Conservation (phyloP, 2,113 vertebrate species). For the Orthochromis indermauri region DNA sequence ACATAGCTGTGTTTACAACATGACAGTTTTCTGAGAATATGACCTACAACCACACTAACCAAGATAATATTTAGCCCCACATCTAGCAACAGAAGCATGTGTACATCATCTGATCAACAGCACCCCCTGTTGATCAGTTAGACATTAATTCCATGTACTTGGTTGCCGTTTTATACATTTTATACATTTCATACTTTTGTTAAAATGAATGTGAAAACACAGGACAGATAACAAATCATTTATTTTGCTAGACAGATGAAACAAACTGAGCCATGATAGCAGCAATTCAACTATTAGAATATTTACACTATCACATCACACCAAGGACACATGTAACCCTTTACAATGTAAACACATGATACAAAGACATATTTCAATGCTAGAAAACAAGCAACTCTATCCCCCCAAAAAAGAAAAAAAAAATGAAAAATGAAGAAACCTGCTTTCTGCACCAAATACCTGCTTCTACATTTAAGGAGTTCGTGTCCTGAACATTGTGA, state of each 20-base stretch:
- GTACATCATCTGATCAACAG: neutral
- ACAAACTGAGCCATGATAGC: conserved; percentile 71
- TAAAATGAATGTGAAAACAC: neutral
- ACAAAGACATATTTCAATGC: conserved; percentile 55
- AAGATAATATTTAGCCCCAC: neutral
- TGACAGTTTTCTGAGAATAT: neutral
- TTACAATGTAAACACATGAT: conserved; percentile 76
- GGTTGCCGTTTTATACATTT: neutral
- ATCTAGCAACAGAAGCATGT: neutral
- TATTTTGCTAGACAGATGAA: conserved; percentile 71
- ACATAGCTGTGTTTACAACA: neutral
- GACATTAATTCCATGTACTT: neutral
- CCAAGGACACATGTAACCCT: conserved; percentile 64
- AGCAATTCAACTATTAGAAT: conserved; percentile 73
- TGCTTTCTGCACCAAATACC: conserved; percentile 23
- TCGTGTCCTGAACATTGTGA: conserved; percentile 9
- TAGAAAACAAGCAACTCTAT: conserved; percentile 57
- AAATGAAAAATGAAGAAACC: conserved; percentile 23
- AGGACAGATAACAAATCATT: conserved; percentile 64
- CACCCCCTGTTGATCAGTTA: conserved; percentile 17
- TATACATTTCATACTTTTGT: neutral
- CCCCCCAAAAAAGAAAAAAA: conserved; percentile 28
- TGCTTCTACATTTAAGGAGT: conserved; percentile 20
- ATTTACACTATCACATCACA: conserved; percentile 74
- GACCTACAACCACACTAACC: neutral